A percentile compares a stretch with the other conserved stretches of the same genome.
phyloP scores from a whole-genome alignment of 2,113 vertebrate species.

The Dissostichus mawsoni region DNA sequence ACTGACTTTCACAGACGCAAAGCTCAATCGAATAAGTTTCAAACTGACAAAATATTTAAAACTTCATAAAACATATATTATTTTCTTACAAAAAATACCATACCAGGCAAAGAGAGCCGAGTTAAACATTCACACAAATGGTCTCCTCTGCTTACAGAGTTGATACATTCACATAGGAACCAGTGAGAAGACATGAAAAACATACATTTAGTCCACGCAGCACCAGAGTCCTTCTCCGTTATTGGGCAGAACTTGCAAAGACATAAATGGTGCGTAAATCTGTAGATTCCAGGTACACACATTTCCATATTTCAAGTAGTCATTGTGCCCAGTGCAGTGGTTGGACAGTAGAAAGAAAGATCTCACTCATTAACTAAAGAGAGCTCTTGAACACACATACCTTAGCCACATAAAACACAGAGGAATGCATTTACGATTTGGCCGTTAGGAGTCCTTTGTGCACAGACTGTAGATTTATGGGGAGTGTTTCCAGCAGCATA shows the following conservation, averaged over 20 bases:
- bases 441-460: neutral
- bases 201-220: neutral
- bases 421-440: neutral
- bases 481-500: neutral
- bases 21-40: conserved; percentile 16
- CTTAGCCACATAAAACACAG: conserved; percentile 4
- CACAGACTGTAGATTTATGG: neutral
- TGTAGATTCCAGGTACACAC: neutral
- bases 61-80: conserved; percentile 16
- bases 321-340: neutral
- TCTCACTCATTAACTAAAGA: neutral
- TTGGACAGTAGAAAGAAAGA: neutral
- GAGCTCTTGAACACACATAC: neutral
- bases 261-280: neutral
- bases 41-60: conserved; percentile 28
- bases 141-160: neutral
- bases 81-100: neutral
- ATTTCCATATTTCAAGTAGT: neutral
- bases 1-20: conserved; percentile 53
- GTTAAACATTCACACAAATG: conserved; percentile 2
- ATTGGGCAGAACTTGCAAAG: neutral
- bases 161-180: neutral
- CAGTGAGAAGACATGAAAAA: neutral
- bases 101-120: neutral
- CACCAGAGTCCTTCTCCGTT: neutral